Base-by-base conservation (phyloP, 2,888 invertebrate genomes). In the Ophioninae sp. region DNA sequence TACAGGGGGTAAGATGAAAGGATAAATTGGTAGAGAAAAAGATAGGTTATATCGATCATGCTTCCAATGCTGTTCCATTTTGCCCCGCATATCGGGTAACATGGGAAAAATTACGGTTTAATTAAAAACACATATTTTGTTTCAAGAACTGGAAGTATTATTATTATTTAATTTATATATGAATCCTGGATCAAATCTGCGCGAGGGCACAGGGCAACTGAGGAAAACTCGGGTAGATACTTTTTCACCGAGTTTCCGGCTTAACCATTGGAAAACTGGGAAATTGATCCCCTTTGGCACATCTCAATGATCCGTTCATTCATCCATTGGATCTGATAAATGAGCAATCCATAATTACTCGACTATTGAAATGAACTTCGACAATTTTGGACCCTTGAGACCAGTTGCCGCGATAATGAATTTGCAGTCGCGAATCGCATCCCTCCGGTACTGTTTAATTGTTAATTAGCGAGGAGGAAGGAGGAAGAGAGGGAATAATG, bases 381-480 rank as follows among this genome's bases (percentile, higher is more conserved):
- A 79, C 65, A 57, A 83, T 82, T 77, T 37, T 7, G 21, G 17
- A 68, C 17, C 79, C 70, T 56, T 30, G 56, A 59, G 67, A 56
- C 50, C 61, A 82, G 80, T 81, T 83, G 64, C 74, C 69, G 50
- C 72, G 81, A 84, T 81, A 82, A 84, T 68, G 75, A 85, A 83
- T 83, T 82, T 76, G 44, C 44, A 39, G 41, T 30, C 56, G 69
- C 41, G 75, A 69, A 21, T 57, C 37, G 62, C 50, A 61, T 65
- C 75, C 62, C 78, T 21, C n/a, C 57, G 76, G 61, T 67, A 76
- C 62, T 80, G 68, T 79, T 84, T 86, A 83, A 87, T 88, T 82
- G 87, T 87, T 89, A 89, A 89, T 89, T 89, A 89, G 85, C 82
- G 67, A 73, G 79, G 81, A 69, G 64, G 72, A 78, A 78, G 77